Conservation (phyloP, 2,888 invertebrate genomes). For the Coecobrya sp. region DNA sequence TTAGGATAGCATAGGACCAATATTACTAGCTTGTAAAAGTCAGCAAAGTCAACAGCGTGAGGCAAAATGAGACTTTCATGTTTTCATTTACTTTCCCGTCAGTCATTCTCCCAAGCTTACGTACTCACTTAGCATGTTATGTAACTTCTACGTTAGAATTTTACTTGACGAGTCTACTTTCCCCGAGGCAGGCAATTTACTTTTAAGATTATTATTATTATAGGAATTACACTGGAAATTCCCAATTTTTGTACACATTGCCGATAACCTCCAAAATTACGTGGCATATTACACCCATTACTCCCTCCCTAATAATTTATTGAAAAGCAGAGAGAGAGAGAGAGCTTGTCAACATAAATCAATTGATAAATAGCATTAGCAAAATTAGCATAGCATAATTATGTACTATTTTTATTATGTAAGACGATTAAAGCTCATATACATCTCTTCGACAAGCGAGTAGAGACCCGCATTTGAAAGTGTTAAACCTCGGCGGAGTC, state of each 20-base stretch:
- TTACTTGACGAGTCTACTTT: background rate
- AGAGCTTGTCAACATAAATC: too few species aligned
- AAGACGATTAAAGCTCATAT: constrained; percentile 84
- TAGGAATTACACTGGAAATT: background rate
- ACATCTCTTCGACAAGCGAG: constrained; percentile 85
- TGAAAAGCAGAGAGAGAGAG: too few species aligned
- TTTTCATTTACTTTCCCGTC: background rate
- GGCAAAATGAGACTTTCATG: background rate
- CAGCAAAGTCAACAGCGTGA: background rate
- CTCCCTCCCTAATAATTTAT: background rate
- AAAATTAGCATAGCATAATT: too few species aligned
- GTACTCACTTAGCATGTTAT: background rate
- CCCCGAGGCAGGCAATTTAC: constrained; percentile 2
- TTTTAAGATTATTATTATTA: background rate
- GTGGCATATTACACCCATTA: background rate
- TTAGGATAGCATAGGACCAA: background rate
- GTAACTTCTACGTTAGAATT: background rate
- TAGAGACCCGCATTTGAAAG: constrained; percentile 84
- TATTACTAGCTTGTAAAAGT: background rate
- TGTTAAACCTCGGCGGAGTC: constrained; percentile 83
- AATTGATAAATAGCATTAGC: too few species aligned
- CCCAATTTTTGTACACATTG: background rate
- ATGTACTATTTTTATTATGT: background rate
- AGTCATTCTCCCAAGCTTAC: background rate
- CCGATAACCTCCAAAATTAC: background rate